Evolutionary conservation across 2,113 vertebrate genomes (phyloP), one percentile per base, ranked within the genome.

Genomic region (Ptilorrhoa leucosticta): DNA sequence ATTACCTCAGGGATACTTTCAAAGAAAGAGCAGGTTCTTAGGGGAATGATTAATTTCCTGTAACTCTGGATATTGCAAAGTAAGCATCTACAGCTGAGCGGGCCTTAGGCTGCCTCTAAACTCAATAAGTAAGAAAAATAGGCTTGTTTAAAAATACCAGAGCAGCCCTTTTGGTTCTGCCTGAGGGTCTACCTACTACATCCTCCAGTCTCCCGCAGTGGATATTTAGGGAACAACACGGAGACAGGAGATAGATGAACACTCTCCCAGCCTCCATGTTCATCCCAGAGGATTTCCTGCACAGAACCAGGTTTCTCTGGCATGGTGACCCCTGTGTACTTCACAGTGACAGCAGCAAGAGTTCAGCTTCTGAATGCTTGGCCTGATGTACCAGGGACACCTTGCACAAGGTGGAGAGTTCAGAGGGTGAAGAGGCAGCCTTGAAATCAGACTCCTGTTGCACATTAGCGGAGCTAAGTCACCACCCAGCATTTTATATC

Each of bases 31-130:
- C 89, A 86, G 79, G 82, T 83, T 90, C 58, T 90, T 81, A 86
- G 50, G 54, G 78, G 47, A 54, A 86, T 61, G 47, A 89, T 92
- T 96, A 94, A 95, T 88, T 95, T 94, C 71, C 68, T 94, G 50
- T 66, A 90, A 73, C 58, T 90, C 82, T 44, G 33, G 71, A 61
- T 57, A 77, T 40, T 78, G 71, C 79, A 73, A 86, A 86, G 63
- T 10, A 93, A 86, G 42, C 33, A 83, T n/a, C 21, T 86, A 53
- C 63, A 94, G 83, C 75, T 83, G 35, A 76, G 60, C 5, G 16
- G 85, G 71, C 75, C 90, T 83, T 35, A 48, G 64, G 85, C 63
- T 77, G 81, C 53, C 42, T 63, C 48, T 70, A 77, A 35, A 80
- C 18, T 13, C 24, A 70, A 35, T 30, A 15, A 78, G 64, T 60